Conservation (phyloP, 2,888 invertebrate genomes). For the Lithophane socia region DNA sequence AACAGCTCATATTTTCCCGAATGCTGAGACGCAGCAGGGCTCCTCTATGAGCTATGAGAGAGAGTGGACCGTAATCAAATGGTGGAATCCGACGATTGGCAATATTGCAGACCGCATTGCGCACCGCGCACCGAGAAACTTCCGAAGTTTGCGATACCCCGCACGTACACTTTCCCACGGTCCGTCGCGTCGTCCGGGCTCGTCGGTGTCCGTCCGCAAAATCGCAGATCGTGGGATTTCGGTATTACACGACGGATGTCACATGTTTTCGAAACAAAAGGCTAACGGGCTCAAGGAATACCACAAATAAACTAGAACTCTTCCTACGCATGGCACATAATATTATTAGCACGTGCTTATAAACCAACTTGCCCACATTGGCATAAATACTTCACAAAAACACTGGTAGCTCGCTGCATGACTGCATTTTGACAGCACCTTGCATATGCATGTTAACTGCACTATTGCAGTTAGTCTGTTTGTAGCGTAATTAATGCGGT, state of each 20-base stretch:
- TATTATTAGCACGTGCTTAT: not conserved
- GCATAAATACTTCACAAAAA: slow-evolving; percentile 22
- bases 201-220: no score
- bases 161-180: no score
- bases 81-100: no score
- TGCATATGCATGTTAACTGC: slow-evolving; percentile 15
- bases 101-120: no score
- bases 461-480: slow-evolving; percentile 29
- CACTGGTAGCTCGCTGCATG: slow-evolving; percentile 1
- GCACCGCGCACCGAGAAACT: no score
- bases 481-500: slow-evolving; percentile 1
- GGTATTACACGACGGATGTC: no score
- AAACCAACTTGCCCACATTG: not conserved
- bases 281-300: not conserved
- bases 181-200: no score
- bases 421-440: slow-evolving; percentile 33
- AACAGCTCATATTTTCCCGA: not conserved
- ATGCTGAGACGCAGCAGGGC: not conserved
- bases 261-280: not conserved
- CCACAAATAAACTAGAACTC: not conserved
- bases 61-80: no score
- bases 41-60: no score
- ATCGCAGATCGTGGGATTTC: no score
- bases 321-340: no score
- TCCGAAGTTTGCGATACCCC: no score